Conservation (phyloP, 92 coral and sea anemone species). For the Epizoanthus scotinus region DNA sequence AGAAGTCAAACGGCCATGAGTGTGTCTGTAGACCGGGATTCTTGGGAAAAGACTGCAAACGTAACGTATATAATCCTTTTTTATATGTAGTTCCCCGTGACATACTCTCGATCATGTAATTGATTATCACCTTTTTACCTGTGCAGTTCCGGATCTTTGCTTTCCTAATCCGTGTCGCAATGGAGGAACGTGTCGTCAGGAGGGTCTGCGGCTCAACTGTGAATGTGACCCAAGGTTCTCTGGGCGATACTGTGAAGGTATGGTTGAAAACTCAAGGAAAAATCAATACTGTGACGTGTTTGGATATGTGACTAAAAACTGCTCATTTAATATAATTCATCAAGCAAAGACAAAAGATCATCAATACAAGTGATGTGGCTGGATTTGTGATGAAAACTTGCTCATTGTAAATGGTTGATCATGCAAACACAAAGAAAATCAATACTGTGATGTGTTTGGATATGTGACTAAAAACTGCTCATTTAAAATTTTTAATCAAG, state of each 20-base stretch:
- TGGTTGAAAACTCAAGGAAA: no score
- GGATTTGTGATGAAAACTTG: no score
- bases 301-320: no score
- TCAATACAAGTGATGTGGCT: no score
- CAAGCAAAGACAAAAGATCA: no score
- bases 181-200: constrained; percentile 18
- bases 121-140: background rate
- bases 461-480: no score
- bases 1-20: constrained; percentile 21
- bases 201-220: background rate
- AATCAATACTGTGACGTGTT: no score
- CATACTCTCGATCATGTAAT: background rate
- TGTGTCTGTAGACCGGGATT: constrained; percentile 25
- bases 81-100: background rate
- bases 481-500: no score
- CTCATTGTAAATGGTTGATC: no score
- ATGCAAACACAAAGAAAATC: no score
- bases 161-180: constrained; percentile 11
- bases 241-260: constrained; percentile 23
- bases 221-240: constrained; percentile 6
- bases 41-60: constrained; percentile 21
- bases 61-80: background rate
- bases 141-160: constrained; percentile 9
- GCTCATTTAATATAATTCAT: no score
- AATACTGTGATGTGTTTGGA: no score